Percentiles rank a stretch among this genome's conserved stretches.
Conservation (phyloP, 1,140 invertebrate species). For the Ditylenchus dipsaci region DNA sequence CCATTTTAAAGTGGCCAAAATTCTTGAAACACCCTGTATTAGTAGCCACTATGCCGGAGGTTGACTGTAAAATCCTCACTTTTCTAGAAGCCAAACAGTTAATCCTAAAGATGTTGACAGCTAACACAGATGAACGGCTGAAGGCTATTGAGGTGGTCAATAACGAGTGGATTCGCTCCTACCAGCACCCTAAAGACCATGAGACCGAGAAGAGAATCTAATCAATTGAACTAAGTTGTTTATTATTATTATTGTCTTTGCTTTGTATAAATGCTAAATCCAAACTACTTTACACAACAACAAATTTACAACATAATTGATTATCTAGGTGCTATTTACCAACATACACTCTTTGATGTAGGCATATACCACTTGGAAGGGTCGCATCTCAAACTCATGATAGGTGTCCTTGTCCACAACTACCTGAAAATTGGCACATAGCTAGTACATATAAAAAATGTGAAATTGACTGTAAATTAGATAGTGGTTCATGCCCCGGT, state of each 20-base stretch:
- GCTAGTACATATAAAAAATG: too few relatives aligned
- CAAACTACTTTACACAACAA: too few relatives aligned
- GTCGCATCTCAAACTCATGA: conserved; percentile 85
- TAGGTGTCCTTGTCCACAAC: conserved; percentile 81
- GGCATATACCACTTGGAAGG: conserved; percentile 77
- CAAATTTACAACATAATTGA: too few relatives aligned
- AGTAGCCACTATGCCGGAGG: too few relatives aligned
- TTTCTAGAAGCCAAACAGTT: conserved; percentile 39
- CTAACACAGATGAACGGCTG: conserved; percentile 8
- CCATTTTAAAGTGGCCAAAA: too few relatives aligned
- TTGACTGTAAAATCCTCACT: not conserved
- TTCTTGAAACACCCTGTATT: too few relatives aligned
- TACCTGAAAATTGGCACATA: conserved; percentile 71
- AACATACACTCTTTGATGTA: conserved; percentile 69
- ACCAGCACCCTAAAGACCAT: not conserved
- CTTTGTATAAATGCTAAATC: not conserved
- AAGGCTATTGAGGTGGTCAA: conserved; percentile 20
- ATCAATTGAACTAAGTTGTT: not conserved
- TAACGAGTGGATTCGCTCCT: conserved; percentile 32
- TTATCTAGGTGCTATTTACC: conserved; percentile 1
- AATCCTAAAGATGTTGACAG: conserved; percentile 29
- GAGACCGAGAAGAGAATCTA: not conserved
- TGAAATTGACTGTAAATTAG: too few relatives aligned
- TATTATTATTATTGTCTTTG: not conserved
- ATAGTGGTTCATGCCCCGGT: too few relatives aligned